Conservation (phyloP, 2,113 vertebrate genomes). For the Protobothrops flavoviridis region DNA sequence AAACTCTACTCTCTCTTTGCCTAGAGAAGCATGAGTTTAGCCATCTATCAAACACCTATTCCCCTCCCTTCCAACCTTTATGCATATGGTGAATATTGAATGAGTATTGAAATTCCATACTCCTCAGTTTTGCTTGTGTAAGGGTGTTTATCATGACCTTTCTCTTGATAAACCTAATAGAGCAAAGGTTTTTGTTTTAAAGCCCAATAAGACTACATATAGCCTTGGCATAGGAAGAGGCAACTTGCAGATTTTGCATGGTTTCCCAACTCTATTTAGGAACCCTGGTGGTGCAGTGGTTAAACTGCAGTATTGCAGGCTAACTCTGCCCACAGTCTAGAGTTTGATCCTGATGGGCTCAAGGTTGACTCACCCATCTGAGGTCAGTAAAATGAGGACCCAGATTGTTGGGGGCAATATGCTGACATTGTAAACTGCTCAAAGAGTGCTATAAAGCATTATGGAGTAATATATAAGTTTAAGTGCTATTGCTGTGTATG, state of each 20-base stretch:
- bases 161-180: neutral
- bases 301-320: neutral
- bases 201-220: neutral
- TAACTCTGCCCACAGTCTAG: neutral
- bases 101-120: neutral
- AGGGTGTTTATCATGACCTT: neutral
- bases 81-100: neutral
- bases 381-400: neutral
- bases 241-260: neutral
- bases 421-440: neutral
- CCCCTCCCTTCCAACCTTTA: neutral
- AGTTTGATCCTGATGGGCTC: neutral
- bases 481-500: no score
- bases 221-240: neutral
- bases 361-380: neutral
- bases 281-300: neutral
- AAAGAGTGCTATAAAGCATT: neutral
- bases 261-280: neutral
- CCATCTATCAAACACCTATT: neutral
- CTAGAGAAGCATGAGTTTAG: neutral
- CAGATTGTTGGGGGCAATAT: neutral
- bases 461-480: no score
- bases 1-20: neutral
- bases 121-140: neutral
- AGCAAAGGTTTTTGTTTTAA: neutral